Evolutionary conservation across 2,888 invertebrate genomes (phyloP), one percentile per base, ranked within the genome.

Genomic region (Caenorhabditis sp.): DNA sequence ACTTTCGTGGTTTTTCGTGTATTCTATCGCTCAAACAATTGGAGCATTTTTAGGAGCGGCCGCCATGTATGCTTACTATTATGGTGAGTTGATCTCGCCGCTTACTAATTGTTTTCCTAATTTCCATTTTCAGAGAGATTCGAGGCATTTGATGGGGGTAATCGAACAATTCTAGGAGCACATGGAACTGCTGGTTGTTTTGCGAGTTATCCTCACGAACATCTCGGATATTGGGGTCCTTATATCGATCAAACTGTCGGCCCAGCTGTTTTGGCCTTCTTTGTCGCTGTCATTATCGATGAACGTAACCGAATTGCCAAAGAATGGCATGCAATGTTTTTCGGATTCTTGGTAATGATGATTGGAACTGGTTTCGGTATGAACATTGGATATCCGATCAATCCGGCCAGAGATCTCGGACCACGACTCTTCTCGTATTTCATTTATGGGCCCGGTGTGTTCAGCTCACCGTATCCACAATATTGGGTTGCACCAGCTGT

Each of bases 231-330:
- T 58, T 66, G 74, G 57, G 80, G 78, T 19, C 81, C 83, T 12
- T 84, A 82, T 61, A 64, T 84, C 59, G 85, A 85, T 69, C 69
- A 84, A 76, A 73, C 83, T 49, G 81, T 84, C n/a, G 85, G 85
- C 14, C 86, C 85, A 14, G 84, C 72, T 17, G 76, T 84, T 26
- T 79, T 85, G 50, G 73, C 77, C 36, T 78, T 82, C 57, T 84
- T 85, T 71, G 69, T 84, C 43, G 76, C 78, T 19, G 70, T 80
- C 1, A 67, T 85, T 1, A 74, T 81, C 62, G 85, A 85, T 67
- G 78, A 81, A 57, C 68, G 84, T 24, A 86, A 85, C 62, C 69
- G 78, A 50, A 79, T 85, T 54, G 85, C 85, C 24, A 79, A 79
- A 61, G 72, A 76, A 26, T 74, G 70, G 73, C 79, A 79, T 57